Evolutionary conservation across 2,113 vertebrate species (phyloP).

Genomic region (human (Homo sapiens)): DNA sequence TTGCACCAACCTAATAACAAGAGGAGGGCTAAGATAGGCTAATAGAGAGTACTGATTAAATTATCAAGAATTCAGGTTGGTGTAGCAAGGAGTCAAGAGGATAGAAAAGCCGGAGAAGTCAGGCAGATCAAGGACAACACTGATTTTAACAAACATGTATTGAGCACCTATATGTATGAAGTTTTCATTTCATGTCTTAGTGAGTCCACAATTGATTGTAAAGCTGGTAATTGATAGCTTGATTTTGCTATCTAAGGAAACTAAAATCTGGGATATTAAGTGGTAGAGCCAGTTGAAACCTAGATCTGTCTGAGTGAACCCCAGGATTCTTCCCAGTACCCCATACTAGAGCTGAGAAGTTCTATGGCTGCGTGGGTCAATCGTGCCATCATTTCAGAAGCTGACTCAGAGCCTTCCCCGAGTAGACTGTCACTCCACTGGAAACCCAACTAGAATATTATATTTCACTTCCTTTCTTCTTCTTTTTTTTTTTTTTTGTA

Average conservation of each 20-base stretch:
- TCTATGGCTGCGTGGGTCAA: accelerated
- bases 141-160: neutral
- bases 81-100: neutral
- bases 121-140: too few species aligned
- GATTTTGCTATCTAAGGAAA: neutral
- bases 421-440: neutral
- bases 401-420: neutral
- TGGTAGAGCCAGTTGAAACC: neutral
- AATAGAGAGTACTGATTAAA: neutral
- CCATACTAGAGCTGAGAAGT: neutral
- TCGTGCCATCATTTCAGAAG: neutral
- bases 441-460: neutral
- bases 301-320: neutral
- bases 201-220: neutral
- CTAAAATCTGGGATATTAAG: neutral
- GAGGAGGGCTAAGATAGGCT: neutral
- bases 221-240: neutral
- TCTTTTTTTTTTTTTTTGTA: too few species aligned
- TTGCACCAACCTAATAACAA: too few species aligned
- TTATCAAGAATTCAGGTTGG: neutral
- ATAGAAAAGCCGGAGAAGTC: neutral
- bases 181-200: neutral
- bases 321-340: neutral
- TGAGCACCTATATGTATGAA: neutral
- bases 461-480: neutral